A percentile compares a stretch with the other conserved stretches of the same genome.
Conservation (phyloP, 1,140 invertebrate genomes). For the Sycophaga agraensis region DNA sequence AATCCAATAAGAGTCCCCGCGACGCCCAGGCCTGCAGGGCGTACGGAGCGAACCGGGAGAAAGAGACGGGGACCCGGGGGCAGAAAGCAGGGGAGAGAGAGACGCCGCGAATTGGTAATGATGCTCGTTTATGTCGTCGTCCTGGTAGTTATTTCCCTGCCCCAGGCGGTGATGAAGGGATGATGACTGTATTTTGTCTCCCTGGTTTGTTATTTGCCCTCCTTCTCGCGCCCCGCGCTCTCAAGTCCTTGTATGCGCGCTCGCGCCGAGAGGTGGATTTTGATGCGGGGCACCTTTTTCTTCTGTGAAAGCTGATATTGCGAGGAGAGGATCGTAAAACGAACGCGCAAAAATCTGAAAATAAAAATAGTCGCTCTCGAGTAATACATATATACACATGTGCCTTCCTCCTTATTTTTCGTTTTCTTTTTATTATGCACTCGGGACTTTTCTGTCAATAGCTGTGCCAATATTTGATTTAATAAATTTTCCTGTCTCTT, state of each 20-base stretch:
- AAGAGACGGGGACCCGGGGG: neutral
- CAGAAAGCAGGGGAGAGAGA: neutral
- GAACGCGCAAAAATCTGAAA: too few relatives aligned
- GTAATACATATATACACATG: too few relatives aligned
- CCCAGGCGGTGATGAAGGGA: neutral
- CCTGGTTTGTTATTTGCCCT: neutral
- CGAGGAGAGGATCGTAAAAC: neutral
- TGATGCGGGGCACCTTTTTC: neutral
- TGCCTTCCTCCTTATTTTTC: too few relatives aligned
- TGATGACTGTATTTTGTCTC: neutral
- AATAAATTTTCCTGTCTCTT: too few relatives aligned
- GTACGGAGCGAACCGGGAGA: neutral
- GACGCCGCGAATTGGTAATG: slow-evolving; percentile 2
- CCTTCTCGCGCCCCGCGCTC: neutral
- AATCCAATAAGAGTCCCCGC: slow-evolving; percentile 20
- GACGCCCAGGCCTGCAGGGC: too few relatives aligned
- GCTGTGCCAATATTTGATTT: too few relatives aligned
- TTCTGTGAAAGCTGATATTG: neutral
- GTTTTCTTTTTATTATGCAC: too few relatives aligned
- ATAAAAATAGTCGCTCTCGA: too few relatives aligned
- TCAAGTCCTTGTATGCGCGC: neutral
- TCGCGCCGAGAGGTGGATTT: neutral
- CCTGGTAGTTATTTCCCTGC: neutral
- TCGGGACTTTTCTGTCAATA: too few relatives aligned
- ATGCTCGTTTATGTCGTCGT: slow-evolving; percentile 8